Percentiles rank a stretch among this genome's conserved stretches.
Conservation (phyloP, 1,140 invertebrate species). For the Adoxophyes honmai region DNA sequence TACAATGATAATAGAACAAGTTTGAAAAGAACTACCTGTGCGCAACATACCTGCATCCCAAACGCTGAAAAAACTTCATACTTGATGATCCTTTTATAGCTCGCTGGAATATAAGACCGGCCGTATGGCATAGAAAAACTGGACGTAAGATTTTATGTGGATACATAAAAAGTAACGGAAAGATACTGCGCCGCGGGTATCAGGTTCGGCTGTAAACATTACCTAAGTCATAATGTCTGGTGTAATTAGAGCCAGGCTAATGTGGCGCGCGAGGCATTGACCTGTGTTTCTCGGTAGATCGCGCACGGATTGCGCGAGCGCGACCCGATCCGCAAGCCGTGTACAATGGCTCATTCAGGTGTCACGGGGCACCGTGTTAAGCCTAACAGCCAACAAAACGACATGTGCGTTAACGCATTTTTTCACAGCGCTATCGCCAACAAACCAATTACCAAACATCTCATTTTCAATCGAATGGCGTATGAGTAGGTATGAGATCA, state of each 20-base stretch:
- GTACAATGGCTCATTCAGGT: slow-evolving; percentile 25
- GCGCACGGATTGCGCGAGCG: slow-evolving; percentile 8
- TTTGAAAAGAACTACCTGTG: slow-evolving; percentile 27
- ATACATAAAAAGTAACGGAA: slow-evolving; percentile 21
- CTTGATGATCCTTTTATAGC: slow-evolving; percentile 4
- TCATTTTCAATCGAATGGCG: too few relatives aligned
- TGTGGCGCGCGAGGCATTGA: slow-evolving; percentile 19
- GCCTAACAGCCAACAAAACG: too few relatives aligned
- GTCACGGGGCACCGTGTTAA: slow-evolving; percentile 10
- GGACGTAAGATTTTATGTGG: background rate
- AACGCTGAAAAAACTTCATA: background rate
- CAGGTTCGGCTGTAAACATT: slow-evolving; percentile 15
- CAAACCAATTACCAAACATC: too few relatives aligned
- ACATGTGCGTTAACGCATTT: too few relatives aligned
- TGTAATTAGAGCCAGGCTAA: slow-evolving; percentile 23
- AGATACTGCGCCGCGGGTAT: slow-evolving; percentile 13
- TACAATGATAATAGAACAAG: slow-evolving; percentile 1
- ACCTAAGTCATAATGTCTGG: slow-evolving; percentile 29
- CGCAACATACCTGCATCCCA: slow-evolving; percentile 12
- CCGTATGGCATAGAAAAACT: background rate
- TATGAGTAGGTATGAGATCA: background rate
- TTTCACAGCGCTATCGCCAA: too few relatives aligned
- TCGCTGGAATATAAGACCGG: background rate
- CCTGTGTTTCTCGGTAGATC: slow-evolving; percentile 23
- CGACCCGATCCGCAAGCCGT: slow-evolving; percentile 14